phyloP scores from a whole-genome alignment of 2,113 vertebrate genomes.

The Oryzias celebensis region DNA sequence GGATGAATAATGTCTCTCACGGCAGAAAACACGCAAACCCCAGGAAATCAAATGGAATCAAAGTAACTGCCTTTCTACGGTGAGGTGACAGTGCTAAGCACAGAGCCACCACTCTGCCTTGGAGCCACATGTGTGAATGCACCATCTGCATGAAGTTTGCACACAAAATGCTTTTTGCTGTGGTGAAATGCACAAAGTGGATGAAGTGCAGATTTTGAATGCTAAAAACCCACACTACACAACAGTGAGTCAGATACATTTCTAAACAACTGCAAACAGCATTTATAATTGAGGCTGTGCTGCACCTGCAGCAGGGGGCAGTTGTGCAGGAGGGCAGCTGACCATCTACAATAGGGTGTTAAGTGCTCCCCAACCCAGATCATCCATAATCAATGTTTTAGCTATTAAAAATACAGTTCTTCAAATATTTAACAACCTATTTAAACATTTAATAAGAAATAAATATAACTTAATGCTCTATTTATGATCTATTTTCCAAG shows the following conservation, averaged over 20 bases:
- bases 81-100: slow-evolving; percentile 17
- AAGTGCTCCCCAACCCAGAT: too few relatives aligned
- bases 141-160: slow-evolving; percentile 20
- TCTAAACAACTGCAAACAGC: too few relatives aligned
- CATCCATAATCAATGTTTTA: too few relatives aligned
- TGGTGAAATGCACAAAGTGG: slow-evolving; percentile 7
- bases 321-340: too few relatives aligned
- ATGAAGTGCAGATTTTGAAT: neutral
- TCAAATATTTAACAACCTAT: too few relatives aligned
- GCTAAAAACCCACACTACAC: neutral
- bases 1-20: slow-evolving; percentile 6
- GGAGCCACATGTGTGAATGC: slow-evolving; percentile 14
- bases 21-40: slow-evolving; percentile 14
- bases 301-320: too few relatives aligned
- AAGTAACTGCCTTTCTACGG: slow-evolving; percentile 16
- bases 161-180: slow-evolving; percentile 14
- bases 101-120: slow-evolving; percentile 25
- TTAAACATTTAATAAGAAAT: too few relatives aligned
- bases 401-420: too few relatives aligned
- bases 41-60: slow-evolving; percentile 22
- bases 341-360: too few relatives aligned
- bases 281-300: too few relatives aligned
- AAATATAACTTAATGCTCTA: too few relatives aligned
- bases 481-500: too few relatives aligned
- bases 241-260: neutral